Evolutionary conservation across 1,140 invertebrate species (phyloP), one percentile per base, ranked within the genome.

Genomic region (Drosophila littoralis): DNA sequence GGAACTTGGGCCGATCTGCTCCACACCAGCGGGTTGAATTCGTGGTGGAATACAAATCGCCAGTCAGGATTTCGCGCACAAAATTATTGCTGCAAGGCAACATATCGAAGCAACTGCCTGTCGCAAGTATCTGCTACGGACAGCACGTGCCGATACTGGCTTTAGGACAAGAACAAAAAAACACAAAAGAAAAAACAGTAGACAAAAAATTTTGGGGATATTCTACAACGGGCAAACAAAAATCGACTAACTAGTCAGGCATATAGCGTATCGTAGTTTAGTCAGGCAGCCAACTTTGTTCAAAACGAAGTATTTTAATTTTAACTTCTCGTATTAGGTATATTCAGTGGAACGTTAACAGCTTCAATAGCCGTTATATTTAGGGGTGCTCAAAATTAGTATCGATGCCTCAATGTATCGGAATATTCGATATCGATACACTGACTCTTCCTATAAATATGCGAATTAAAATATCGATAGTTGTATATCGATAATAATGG

Each of bases 61-160:
- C 42, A 0, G 9, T 15, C 12, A 74, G 15, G 1, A 74, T 28
- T n/a, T 57, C 66, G 43, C 66, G 43, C 1, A 74, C 71, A 28
- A 68, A 73, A 22, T 73, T 73, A 10, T 15, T 13, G 15, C 13
- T 28, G 1, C 7, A 8, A 12, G 13, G 17, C 0, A 13, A 6
- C 66, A 69, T 69, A 10, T 7, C n/a, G 17, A 6, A 8, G 13
- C 10, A 28, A 60, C 32, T 43, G 42, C 13, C 1, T 15, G 50
- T 51, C 15, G n/a, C 32, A 51, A 9, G 48, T 7, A 5, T 9
- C 13, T 6, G 33, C 5, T 6, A 13, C 1, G 2, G 1, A 2
- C 4, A 55, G 10, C 45, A 17, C 13, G 13, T 9, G 15, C 32
- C 6, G 22, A 38, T 28, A 28, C 35, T 4, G 15, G n/a, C 10